Conservation (phyloP, 2,797 vertebrate species). For the Catamblyrhynchus diadema region DNA sequence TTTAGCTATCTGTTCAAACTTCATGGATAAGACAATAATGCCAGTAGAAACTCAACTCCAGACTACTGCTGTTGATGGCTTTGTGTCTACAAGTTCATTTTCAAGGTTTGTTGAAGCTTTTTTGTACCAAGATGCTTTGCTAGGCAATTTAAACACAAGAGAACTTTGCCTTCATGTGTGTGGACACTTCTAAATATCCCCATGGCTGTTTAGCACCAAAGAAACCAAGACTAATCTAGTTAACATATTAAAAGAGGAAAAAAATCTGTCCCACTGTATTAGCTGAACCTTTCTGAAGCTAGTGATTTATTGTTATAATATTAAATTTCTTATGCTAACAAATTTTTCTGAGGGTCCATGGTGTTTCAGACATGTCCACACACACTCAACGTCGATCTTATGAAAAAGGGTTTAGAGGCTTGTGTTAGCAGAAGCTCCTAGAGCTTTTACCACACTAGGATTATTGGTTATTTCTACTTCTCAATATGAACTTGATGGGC, state of each 20-base stretch:
- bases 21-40: neutral
- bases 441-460: neutral
- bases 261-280: neutral
- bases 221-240: neutral
- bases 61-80: neutral
- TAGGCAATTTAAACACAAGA: neutral
- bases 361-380: neutral
- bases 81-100: neutral
- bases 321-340: neutral
- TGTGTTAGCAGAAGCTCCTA: neutral
- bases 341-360: neutral
- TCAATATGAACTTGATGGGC: neutral
- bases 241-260: neutral
- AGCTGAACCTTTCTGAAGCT: neutral
- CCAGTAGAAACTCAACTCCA: neutral
- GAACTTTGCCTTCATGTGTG: neutral
- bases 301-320: neutral
- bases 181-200: neutral
- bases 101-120: neutral
- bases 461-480: neutral
- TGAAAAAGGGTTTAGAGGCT: neutral
- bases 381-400: neutral
- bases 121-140: neutral
- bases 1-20: neutral
- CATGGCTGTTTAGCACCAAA: neutral